These are phyloP conservation scores for Ageneiosus marmoratus DNA, from an alignment of 2,113 vertebrate species.

Conservation along the genomic window DNA sequence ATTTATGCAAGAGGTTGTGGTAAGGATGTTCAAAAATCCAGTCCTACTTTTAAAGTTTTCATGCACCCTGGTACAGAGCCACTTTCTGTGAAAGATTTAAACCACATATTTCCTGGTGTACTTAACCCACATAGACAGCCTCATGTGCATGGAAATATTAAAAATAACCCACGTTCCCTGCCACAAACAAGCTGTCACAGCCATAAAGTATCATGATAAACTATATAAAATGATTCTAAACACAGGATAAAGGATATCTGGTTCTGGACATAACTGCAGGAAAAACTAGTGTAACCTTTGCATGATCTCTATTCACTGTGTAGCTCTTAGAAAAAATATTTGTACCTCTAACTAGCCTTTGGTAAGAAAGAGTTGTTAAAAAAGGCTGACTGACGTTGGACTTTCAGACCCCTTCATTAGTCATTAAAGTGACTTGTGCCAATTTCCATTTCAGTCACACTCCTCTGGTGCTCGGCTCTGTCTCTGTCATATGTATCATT, in stretches of 20 bases:
- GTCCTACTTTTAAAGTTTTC: not conserved
- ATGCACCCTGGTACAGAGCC: not conserved
- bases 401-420: constrained; percentile 34
- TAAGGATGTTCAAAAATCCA: not conserved
- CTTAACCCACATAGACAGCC: not conserved
- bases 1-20: not conserved
- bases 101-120: constrained; percentile 1
- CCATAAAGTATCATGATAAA: constrained; percentile 16
- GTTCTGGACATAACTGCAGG: constrained; percentile 9
- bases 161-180: not conserved
- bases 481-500: constrained; percentile 35
- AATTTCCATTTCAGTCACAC: constrained; percentile 55
- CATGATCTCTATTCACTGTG: constrained; percentile 12
- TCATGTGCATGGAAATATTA: not conserved
- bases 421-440: constrained; percentile 31
- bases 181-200: constrained; percentile 1
- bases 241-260: constrained; percentile 28
- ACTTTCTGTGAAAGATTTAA: constrained; percentile 45
- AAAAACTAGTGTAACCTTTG: constrained; percentile 18
- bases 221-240: not conserved
- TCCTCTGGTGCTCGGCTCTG: not conserved
- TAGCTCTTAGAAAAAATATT: constrained; percentile 32
- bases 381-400: constrained; percentile 23
- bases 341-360: constrained; percentile 36
- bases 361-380: constrained; percentile 27